These are phyloP conservation scores for Tragelaphus imberbis DNA, from an alignment of 2,113 vertebrate species.

Conservation along the genomic window DNA sequence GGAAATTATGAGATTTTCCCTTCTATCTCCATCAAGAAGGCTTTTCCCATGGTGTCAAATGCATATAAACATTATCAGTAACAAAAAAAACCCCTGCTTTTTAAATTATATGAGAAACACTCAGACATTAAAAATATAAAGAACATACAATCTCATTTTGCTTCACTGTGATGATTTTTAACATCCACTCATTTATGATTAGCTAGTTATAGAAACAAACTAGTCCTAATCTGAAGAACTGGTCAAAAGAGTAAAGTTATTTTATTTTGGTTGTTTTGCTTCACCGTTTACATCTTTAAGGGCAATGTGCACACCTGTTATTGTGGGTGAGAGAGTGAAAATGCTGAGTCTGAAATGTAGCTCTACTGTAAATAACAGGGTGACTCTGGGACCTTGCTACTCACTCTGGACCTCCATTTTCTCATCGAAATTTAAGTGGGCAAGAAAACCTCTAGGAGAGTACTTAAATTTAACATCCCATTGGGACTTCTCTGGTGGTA, in stretches of 20 bases:
- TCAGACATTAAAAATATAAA: background rate
- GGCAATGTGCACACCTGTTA: background rate
- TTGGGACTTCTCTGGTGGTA: background rate
- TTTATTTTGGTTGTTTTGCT: background rate
- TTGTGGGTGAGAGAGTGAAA: background rate
- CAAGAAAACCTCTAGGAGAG: background rate
- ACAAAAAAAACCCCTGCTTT: background rate
- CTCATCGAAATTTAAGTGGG: background rate
- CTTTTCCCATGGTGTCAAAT: background rate
- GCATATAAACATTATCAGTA: background rate
- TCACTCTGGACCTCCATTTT: background rate
- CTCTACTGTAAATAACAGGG: background rate
- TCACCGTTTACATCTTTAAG: background rate
- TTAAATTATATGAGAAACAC: background rate
- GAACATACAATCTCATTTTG: background rate
- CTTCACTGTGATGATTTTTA: background rate
- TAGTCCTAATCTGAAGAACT: background rate
- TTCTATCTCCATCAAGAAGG: background rate
- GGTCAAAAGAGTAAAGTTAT: background rate
- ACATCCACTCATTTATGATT: background rate
- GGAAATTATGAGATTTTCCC: background rate
- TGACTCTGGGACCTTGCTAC: background rate
- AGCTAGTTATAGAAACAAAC: background rate
- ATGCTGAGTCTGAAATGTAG: background rate
- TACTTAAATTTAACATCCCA: background rate